phyloP scores from a whole-genome alignment of 1,140 invertebrate species.

The Drosophila prosaltans region DNA sequence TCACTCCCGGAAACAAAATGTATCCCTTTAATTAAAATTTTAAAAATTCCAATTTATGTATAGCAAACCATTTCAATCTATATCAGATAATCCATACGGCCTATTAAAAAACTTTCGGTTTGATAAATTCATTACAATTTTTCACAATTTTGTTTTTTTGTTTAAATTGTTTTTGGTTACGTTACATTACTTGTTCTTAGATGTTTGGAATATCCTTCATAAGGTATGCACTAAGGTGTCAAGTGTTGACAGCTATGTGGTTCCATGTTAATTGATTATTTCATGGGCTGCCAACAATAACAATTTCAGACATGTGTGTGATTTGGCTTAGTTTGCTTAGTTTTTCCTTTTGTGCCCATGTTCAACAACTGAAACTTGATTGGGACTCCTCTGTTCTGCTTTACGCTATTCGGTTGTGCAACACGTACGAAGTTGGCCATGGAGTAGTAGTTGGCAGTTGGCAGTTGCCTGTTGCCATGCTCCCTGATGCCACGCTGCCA shows the following conservation, averaged over 20 bases:
- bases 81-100: no score
- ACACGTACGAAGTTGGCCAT: conserved; percentile 13
- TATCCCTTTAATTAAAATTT: no score
- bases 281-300: conserved; percentile 41
- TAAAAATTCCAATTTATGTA: no score
- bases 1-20: no score
- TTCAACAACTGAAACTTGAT: conserved; percentile 43
- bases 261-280: conserved; percentile 47
- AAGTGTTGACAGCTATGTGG: conserved; percentile 48
- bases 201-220: background rate
- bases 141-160: background rate
- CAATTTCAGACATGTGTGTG: conserved; percentile 35
- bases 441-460: background rate
- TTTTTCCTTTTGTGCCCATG: background rate
- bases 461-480: conserved; percentile 27
- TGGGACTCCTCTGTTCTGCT: conserved; percentile 40
- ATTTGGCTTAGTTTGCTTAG: conserved; percentile 16
- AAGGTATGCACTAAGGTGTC: conserved; percentile 34
- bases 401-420: conserved; percentile 21
- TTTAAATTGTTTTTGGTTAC: background rate
- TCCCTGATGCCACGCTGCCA: background rate
- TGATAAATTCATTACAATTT: no score
- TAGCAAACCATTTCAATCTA: no score
- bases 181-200: background rate
- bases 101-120: no score